These are phyloP conservation scores for Mizuhopecten yessoensis DNA, from an alignment of 1,140 invertebrate genomes.

Conservation along the genomic window DNA sequence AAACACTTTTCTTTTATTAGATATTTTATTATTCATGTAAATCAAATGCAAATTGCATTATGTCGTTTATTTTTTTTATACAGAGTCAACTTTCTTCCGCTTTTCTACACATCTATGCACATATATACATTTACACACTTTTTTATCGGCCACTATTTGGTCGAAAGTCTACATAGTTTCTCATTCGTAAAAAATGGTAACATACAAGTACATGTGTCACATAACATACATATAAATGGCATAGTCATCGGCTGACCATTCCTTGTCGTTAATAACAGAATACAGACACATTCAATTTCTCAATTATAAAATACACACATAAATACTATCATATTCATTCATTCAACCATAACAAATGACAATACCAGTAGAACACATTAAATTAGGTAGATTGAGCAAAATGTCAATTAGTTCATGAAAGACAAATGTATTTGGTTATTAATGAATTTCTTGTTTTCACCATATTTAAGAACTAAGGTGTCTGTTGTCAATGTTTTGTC, in stretches of 20 bases:
- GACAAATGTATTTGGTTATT: background rate
- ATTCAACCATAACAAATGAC: background rate
- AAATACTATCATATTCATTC: background rate
- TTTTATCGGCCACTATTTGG: background rate
- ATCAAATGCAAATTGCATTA: too few relatives aligned
- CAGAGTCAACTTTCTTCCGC: too few relatives aligned
- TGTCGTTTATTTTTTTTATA: too few relatives aligned
- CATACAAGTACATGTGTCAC: background rate
- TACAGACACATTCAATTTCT: background rate
- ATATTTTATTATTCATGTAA: too few relatives aligned
- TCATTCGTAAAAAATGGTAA: background rate
- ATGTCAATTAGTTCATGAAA: background rate
- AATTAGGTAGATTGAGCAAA: constrained; percentile 2
- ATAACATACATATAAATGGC: background rate
- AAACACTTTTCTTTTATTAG: too few relatives aligned
- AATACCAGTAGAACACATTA: background rate
- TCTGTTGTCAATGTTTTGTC: background rate
- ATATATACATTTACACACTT: background rate
- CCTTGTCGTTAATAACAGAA: background rate
- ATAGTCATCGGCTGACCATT: background rate
- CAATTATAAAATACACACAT: background rate
- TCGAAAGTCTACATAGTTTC: background rate
- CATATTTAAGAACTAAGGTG: too few relatives aligned
- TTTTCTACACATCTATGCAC: too few relatives aligned
- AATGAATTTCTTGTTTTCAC: background rate